Evolutionary conservation across 1,140 invertebrate species (phyloP), one percentile per base, ranked within the genome.

Genomic region (Drosophila ananassae): DNA sequence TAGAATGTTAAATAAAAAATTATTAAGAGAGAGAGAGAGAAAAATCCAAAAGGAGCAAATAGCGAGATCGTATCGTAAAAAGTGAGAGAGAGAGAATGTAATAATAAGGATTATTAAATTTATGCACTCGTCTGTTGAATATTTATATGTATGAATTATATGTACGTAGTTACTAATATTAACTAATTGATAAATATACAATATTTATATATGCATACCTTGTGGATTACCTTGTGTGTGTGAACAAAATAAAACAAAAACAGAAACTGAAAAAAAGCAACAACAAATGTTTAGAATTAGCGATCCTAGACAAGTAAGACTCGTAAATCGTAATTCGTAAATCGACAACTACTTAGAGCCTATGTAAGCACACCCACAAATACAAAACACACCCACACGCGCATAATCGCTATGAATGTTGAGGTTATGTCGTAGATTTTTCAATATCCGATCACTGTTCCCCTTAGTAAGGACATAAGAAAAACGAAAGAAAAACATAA

Each of bases 101-200:
- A 53, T 77, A 83, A 53, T 73, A 83, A 84, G 64, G 77, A 87
- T 75, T 81, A 77, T 85, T 78, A 81, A 87, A 87, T 81, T 78
- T 87, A 87, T 87, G 82, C 82, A 82, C 82, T 85, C 66, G 73
- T 85, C 81, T 80, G 82, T 85, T 85, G 66, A 85, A 87, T 83
- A 84, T 79, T 78, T 81, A 87, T 77, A 79, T 77, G 68, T 77
- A 79, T 77, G 68, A 64, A 69, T 63, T 63, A 60, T 63, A 78
- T 60, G 66, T 61, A 64, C 79, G 58, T 82, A 82, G 80, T 80
- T 84, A 85, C 71, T 77, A 82, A 78, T 82, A 79, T 80, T 79
- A 85, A 85, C 77, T 77, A 80, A 84, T 81, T 83, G 68, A 77
- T 72, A 72, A 79, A 77, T 62, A 59, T 71, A 69, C 67, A 73